Base-by-base conservation (phyloP, 2,888 invertebrate genomes). In the Leucoptera coffeella region DNA sequence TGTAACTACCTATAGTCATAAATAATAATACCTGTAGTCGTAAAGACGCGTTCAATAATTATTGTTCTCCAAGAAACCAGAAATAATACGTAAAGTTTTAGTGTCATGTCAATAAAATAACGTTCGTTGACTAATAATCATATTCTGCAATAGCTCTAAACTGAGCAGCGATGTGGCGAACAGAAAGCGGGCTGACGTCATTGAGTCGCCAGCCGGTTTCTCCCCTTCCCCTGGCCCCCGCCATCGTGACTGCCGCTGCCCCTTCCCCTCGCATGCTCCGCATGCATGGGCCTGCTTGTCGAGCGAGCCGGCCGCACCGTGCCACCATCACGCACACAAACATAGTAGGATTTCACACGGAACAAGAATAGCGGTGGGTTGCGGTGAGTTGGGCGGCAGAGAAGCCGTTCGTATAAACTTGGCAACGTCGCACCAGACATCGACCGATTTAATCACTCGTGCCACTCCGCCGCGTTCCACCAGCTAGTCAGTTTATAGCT, bases 371-470 rank as follows among this genome's bases (percentile, higher is more conserved):
- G 53, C 50, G 55, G 52, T 51, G 58, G n/a, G n/a, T n/a, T n/a
- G n/a, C n/a, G n/a, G n/a, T n/a, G n/a, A n/a, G n/a, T n/a, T 62
- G 55, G 67, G 65, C 65, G n/a, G 26, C 10, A 17, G 9, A 21
- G 10, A 64, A 64, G 64, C 64, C 62, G 64, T 62, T 60, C 61
- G 56, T 52, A 54, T 57, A 60, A 55, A 58, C 49, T 50, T 60
- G 67, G 67, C 67, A 69, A 69, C 67, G 67, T 55, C 65, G 67
- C 65, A 54, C 50, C 61, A 64, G 62, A 64, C 67, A 62, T 61
- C 64, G 62, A 65, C 61, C 65, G 60, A 61, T 60, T 59, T 61
- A 60, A 60, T 60, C 59, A 45, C 45, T 49, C 45, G 45, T 49
- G 44, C 19, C 20, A 26, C 26, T 38, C 47, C 50, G 42, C 41